Conservation (phyloP, 2,888 invertebrate genomes). For the Argyra leucocephala region DNA sequence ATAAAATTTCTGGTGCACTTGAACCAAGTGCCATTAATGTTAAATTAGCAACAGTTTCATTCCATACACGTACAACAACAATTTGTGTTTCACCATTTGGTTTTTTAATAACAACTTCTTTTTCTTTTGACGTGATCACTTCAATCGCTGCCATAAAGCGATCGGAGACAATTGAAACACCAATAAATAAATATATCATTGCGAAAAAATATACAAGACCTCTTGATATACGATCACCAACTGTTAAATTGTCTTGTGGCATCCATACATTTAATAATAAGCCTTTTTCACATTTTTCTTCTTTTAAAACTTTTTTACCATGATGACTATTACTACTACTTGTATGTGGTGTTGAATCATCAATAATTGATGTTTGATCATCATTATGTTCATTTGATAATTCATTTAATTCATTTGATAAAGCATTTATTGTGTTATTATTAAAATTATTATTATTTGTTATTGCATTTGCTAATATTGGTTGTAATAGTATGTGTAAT, state of each 20-base stretch:
- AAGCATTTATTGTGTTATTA: not conserved
- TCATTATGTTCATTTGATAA: not conserved
- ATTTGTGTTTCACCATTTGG: slow-evolving; percentile 80
- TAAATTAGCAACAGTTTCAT: slow-evolving; percentile 96
- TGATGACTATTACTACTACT: not conserved
- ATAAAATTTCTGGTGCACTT: slow-evolving; percentile 93
- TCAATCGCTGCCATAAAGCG: slow-evolving; percentile 99
- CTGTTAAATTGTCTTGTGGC: slow-evolving; percentile 67
- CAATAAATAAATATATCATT: slow-evolving; percentile 92
- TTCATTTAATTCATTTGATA: not conserved
- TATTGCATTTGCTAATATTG: not conserved
- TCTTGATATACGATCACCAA: slow-evolving; percentile 69
- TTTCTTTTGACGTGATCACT: slow-evolving; percentile 96
- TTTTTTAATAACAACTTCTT: slow-evolving; percentile 83
- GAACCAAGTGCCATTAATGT: slow-evolving; percentile 98
- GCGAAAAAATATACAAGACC: slow-evolving; percentile 83
- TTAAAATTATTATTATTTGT: not conserved
- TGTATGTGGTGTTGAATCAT: not conserved
- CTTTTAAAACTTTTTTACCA: slow-evolving; percentile 21
- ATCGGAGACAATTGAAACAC: slow-evolving; percentile 97
- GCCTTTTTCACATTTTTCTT: slow-evolving; percentile 63
- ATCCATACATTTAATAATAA: slow-evolving; percentile 81
- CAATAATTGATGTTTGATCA: not conserved
- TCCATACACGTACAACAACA: slow-evolving; percentile 92
- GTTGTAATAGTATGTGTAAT: not conserved